A percentile compares a stretch with the other conserved stretches of the same genome.
These are phyloP conservation scores for Alauda arvensis DNA, from an alignment of 2,797 vertebrate species.

Conservation along the genomic window DNA sequence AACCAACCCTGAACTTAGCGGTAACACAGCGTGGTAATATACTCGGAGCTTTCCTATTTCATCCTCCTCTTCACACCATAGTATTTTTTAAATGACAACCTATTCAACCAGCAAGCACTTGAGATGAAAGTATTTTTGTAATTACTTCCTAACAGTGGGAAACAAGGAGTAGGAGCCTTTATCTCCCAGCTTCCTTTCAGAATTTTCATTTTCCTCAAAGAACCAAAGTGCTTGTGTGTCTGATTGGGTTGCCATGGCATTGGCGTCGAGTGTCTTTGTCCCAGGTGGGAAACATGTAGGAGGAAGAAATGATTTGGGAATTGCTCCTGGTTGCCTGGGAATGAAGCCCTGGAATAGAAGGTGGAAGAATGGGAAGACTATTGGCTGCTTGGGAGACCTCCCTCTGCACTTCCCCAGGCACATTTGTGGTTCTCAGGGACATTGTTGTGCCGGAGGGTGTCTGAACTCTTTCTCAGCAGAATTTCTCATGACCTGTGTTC, in stretches of 20 bases:
- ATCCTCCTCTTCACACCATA: background rate
- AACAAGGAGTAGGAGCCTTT: conserved; percentile 66
- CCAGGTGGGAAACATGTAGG: conserved; percentile 78
- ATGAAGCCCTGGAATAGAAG: conserved; percentile 61
- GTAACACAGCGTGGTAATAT: background rate
- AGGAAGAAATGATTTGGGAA: conserved; percentile 76
- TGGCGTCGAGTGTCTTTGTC: conserved; percentile 74
- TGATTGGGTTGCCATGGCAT: conserved; percentile 76
- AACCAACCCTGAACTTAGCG: background rate
- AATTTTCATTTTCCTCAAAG: conserved; percentile 69
- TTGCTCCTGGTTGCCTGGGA: conserved; percentile 81
- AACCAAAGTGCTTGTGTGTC: conserved; percentile 66
- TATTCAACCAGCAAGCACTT: conserved; percentile 57
- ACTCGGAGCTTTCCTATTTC: background rate
- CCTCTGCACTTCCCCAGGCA: conserved; percentile 28
- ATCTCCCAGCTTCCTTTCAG: conserved; percentile 70
- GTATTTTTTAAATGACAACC: conserved; percentile 15
- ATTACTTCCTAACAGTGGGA: conserved; percentile 73
- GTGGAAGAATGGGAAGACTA: conserved; percentile 60
- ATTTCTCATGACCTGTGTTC: conserved; percentile 59
- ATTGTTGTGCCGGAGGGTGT: background rate
- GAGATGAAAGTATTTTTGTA: conserved; percentile 70
- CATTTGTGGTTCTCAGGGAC: conserved; percentile 6
- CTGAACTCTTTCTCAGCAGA: conserved; percentile 9
- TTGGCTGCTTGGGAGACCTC: conserved; percentile 40